phyloP scores from a whole-genome alignment of 1,140 invertebrate genomes.

The Cylas formicarius region DNA sequence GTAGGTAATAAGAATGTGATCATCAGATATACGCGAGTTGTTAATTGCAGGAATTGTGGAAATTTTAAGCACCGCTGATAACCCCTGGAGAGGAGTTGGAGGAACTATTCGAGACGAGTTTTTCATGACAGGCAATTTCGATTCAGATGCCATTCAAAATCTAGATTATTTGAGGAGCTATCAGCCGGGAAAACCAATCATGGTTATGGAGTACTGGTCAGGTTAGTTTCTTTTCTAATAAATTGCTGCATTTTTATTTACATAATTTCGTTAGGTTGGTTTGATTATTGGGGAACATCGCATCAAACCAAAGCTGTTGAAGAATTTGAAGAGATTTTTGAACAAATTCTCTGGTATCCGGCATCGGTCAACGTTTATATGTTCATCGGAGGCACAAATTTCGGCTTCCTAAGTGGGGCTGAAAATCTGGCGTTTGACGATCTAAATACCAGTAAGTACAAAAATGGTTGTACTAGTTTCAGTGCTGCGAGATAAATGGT shows the following conservation, averaged over 20 bases:
- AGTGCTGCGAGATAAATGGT: too few relatives aligned
- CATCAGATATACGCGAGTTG: too few relatives aligned
- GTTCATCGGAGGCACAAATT: slow-evolving; percentile 65
- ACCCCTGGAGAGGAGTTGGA: slow-evolving; percentile 21
- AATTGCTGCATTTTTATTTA: too few relatives aligned
- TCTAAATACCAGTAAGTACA: slow-evolving; percentile 10
- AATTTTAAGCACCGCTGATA: slow-evolving; percentile 49
- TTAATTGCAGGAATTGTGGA: slow-evolving; percentile 39
- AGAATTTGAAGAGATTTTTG: slow-evolving; percentile 23
- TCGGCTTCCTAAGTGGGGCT: slow-evolving; percentile 59
- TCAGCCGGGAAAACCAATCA: slow-evolving; percentile 49
- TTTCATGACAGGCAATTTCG: slow-evolving; percentile 44
- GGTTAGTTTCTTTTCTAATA: too few relatives aligned
- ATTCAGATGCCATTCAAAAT: slow-evolving; percentile 35
- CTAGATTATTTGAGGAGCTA: slow-evolving; percentile 39
- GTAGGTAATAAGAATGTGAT: slow-evolving; percentile 32
- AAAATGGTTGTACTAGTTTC: slow-evolving; percentile 28
- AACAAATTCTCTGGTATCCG: slow-evolving; percentile 33
- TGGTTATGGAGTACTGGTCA: slow-evolving; percentile 59
- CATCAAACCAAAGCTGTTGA: slow-evolving; percentile 25
- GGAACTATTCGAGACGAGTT: slow-evolving; percentile 21
- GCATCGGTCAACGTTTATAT: slow-evolving; percentile 63
- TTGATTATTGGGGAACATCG: slow-evolving; percentile 43
- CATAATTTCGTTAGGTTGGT: slow-evolving; percentile 46
- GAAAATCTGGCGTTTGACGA: slow-evolving; percentile 36